Evolutionary conservation across 2,797 vertebrate species (phyloP), one percentile per base, ranked within the genome.

Genomic region (Petrocephalus sullivani): DNA sequence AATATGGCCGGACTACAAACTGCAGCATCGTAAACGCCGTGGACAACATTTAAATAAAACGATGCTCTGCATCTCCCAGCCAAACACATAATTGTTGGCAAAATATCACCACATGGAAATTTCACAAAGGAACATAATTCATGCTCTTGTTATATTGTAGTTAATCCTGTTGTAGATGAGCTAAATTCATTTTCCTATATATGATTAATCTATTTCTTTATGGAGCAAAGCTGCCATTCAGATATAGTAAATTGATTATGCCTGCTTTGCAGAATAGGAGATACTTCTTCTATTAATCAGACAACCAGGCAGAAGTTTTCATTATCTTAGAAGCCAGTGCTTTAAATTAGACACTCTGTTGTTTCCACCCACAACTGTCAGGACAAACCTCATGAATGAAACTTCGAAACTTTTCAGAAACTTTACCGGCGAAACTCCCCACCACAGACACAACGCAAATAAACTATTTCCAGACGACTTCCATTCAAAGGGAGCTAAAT

Each of bases 351-450:
- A 78, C 61, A 71, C 61, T 71, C 10, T 71, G 8, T 85, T 85
- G 28, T 85, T 64, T 64, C 28, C 23, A 64, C 57, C 87, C 46
- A 83, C 49, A 46, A 64, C 57, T 33, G 12, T 85, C 58, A 88
- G 60, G 49, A 84, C 16, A 64, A 67, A 84, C 49, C 14, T 19
- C 37, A 82, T 41, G 14, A 84, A 28, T 83, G 51, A 51, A 61
- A 23, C 81, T 88, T 83, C 28, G 37, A 58, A 84, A 61, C 83
- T 83, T 88, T 53, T 88, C 81, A 84, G 46, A 86, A 10, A 61
- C 57, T 84, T 88, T 49, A 37, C 54, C 56, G 23, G 87, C 49
- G 57, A 28, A 61, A 33, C 28, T 57, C 53, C 53, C 28, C n/a
- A 19, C 23, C 28, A 14, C 6, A 5, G 14, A 14, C 19, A 23